Evolutionary conservation across 2,888 invertebrate species (phyloP), one percentile per base, ranked within the genome.

Genomic region (Sinopyrophorus schimmeli): DNA sequence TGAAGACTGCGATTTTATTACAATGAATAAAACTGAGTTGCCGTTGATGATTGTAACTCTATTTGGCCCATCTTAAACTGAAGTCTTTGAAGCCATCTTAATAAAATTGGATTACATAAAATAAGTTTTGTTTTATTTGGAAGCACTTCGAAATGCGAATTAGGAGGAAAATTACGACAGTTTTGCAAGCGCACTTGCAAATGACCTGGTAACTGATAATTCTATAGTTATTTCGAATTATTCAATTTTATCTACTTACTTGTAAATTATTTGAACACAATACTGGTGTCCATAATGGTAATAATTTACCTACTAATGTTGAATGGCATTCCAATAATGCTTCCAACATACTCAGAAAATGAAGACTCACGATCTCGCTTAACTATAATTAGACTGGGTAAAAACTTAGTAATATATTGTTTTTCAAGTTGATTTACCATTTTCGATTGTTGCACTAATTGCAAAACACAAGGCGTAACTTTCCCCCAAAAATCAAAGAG

Each of bases 61-160:
- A 96, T 89, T 76, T 98, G 97, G 3, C 95, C 95, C 87, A 99
- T 95, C 79, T 97, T 98, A 70, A 97, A 95, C 70, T 97, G 92
- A 52, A 97, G 80, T 35, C 94, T 80, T 73, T 94, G 92, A 43
- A 99, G 78, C 87, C 96, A 94, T 59, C 89, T 86, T 1, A 86
- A 71, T 12, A 87, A 73, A 14, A 82, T 76, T 1, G 81, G 77
- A 50, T 80, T 80, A 55, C 70, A 66, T 34, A 71, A 60, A 10
- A 73, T 70, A 57, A 73, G 74, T 55, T 73, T 74, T 48, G 61
- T 65, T 55, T 72, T 74, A 10, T 74, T 78, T 9, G 74, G 70
- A 34, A 74, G 66, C 16, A 72, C 73, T 62, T 76, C 75, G 9
- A 72, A 62, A 53, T 75, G 72, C 47, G 73, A 72, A 1, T 76